Evolutionary conservation across 2,113 vertebrate species (phyloP).

Genomic region (Rana temporaria): DNA sequence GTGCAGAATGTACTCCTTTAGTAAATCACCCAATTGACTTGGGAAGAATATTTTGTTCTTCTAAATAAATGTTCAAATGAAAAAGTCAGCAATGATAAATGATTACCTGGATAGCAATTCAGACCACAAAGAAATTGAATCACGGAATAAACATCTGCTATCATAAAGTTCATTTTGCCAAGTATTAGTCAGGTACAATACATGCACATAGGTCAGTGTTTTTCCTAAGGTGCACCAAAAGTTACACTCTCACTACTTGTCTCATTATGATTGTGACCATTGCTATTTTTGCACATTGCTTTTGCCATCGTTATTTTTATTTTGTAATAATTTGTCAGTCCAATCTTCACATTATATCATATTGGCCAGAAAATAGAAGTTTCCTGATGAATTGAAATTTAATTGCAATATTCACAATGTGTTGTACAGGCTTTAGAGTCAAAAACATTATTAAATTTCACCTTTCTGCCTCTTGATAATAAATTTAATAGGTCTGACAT

Average conservation of each 20-base stretch:
- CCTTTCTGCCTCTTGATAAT: constrained; percentile 25
- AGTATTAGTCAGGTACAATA: constrained; percentile 13
- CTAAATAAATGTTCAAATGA: neutral
- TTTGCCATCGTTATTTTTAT: neutral
- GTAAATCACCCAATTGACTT: too few species aligned
- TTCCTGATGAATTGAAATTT: neutral
- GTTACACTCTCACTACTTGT: neutral
- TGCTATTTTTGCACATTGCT: constrained; percentile 41
- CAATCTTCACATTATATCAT: neutral
- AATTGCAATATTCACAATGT: neutral
- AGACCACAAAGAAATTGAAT: neutral
- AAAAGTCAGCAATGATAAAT: neutral
- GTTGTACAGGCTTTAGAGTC: neutral
- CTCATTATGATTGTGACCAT: constrained; percentile 1
- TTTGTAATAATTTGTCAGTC: neutral
- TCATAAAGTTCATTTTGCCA: constrained; percentile 7
- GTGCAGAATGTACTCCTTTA: too few species aligned
- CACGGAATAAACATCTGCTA: neutral
- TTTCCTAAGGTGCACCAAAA: constrained; percentile 6
- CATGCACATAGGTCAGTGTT: constrained; percentile 22
- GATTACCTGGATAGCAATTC: neutral
- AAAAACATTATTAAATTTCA: constrained; percentile 1
- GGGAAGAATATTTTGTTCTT: too few species aligned
- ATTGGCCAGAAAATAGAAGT: neutral
- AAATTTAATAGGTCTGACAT: constrained; percentile 48